A percentile compares a stretch with the other conserved stretches of the same genome.
These are phyloP conservation scores for Pinctada fucata DNA, from an alignment of 2,888 invertebrate genomes.

Conservation along the genomic window DNA sequence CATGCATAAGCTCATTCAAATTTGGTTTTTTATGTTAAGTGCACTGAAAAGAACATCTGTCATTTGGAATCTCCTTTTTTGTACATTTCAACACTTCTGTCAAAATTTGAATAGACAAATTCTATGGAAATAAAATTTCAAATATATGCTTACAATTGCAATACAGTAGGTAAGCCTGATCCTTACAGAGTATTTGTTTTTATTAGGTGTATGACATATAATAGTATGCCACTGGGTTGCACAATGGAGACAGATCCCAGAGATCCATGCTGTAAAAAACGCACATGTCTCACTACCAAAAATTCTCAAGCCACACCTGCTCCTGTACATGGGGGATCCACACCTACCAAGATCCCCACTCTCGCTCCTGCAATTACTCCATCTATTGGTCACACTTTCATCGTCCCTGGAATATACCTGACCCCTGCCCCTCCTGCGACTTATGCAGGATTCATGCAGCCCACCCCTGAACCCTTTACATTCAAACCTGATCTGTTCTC, in stretches of 20 bases:
- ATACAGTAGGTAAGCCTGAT: too few species aligned
- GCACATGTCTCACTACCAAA: slow-evolving; percentile 45
- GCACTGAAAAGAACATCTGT: too few species aligned
- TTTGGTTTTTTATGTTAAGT: too few species aligned
- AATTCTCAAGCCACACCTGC: slow-evolving; percentile 35
- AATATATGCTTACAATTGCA: too few species aligned
- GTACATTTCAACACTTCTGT: too few species aligned
- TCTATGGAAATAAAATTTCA: too few species aligned
- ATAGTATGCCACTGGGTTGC: slow-evolving; percentile 46
- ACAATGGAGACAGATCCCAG: slow-evolving; percentile 51
- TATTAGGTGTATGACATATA: slow-evolving; percentile 51
- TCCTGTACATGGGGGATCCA: slow-evolving; percentile 43
- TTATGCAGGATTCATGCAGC: slow-evolving; percentile 46
- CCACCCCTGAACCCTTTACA: slow-evolving; percentile 48
- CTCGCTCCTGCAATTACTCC: slow-evolving; percentile 43
- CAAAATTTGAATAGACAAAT: too few species aligned
- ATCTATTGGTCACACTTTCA: slow-evolving; percentile 45
- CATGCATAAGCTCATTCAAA: too few species aligned
- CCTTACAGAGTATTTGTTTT: too few species aligned
- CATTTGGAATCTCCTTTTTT: too few species aligned
- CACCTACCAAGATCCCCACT: slow-evolving; percentile 41
- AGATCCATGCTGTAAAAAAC: slow-evolving; percentile 55
- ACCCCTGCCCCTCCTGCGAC: slow-evolving; percentile 51
- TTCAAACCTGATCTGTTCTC: slow-evolving; percentile 48
- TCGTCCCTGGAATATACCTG: slow-evolving; percentile 48